phyloP scores from a whole-genome alignment of 2,888 invertebrate species.

The Podabrus alpinus region DNA sequence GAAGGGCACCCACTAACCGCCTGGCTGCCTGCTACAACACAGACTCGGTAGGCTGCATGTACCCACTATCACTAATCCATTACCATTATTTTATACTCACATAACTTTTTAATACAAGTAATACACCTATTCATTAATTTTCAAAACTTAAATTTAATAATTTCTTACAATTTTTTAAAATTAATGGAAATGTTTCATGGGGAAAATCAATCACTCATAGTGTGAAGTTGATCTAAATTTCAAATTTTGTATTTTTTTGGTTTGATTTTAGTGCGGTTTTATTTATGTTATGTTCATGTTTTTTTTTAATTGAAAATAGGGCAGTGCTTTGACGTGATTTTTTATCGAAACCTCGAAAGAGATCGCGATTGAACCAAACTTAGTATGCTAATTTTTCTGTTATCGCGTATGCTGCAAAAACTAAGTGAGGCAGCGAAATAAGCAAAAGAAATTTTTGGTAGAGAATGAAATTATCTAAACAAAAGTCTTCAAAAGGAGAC shows the following conservation, averaged over 20 bases:
- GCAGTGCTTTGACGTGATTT: too few relatives aligned
- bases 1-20: conserved; percentile 54
- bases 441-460: too few relatives aligned
- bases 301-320: not conserved
- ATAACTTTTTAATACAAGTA: not conserved
- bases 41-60: conserved; percentile 54
- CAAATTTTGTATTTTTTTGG: not conserved
- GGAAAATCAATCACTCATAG: not conserved
- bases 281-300: not conserved
- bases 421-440: too few relatives aligned
- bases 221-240: not conserved
- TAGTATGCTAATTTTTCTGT: too few relatives aligned
- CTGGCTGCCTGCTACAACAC: conserved; percentile 53
- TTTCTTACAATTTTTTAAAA: not conserved
- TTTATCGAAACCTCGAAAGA: too few relatives aligned
- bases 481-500: too few relatives aligned
- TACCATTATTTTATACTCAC: not conserved
- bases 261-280: not conserved
- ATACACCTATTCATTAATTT: not conserved
- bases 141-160: not conserved
- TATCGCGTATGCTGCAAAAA: too few relatives aligned
- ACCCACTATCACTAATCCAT: conserved; percentile 39
- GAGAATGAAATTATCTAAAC: too few relatives aligned
- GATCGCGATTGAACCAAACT: too few relatives aligned
- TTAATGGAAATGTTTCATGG: not conserved